A percentile compares a stretch with the other conserved stretches of the same genome.
Evolutionary conservation across 2,113 vertebrate genomes (phyloP).

Genomic region (Steatornis caripensis): DNA sequence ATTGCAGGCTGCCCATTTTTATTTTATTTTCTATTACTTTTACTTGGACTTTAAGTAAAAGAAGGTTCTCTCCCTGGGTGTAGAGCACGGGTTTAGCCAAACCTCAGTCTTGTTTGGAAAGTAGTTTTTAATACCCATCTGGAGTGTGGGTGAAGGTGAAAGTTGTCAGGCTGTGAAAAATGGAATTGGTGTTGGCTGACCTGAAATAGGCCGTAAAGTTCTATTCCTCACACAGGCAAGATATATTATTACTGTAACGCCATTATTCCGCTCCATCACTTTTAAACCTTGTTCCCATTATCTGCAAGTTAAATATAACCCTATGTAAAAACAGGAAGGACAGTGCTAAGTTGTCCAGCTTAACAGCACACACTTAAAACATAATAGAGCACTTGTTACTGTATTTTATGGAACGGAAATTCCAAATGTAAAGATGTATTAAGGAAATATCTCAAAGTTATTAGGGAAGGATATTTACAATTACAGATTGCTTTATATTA

Average conservation of each 20-base stretch:
- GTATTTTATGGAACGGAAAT: conserved; percentile 88
- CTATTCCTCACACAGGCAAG: conserved; percentile 79
- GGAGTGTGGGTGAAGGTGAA: conserved; percentile 80
- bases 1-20: not conserved
- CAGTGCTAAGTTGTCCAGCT: conserved; percentile 79
- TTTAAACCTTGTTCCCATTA: conserved; percentile 88
- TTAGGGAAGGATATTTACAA: conserved; percentile 88
- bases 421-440: conserved; percentile 86
- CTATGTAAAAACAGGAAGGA: conserved; percentile 87
- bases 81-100: not conserved
- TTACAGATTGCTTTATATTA: conserved; percentile 86
- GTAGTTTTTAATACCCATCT: conserved; percentile 62
- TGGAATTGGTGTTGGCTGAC: conserved; percentile 75
- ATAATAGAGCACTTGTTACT: conserved; percentile 87
- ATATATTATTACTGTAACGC: conserved; percentile 83
- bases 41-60: not conserved
- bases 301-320: conserved; percentile 86
- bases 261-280: conserved; percentile 87
- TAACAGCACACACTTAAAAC: conserved; percentile 84
- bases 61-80: not conserved
- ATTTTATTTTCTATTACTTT: not conserved
- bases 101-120: conserved; percentile 54
- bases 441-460: conserved; percentile 87
- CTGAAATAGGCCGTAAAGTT: conserved; percentile 80
- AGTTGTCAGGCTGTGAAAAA: conserved; percentile 82